phyloP scores from a whole-genome alignment of 2,888 invertebrate genomes.

The Agrochola circellaris region DNA sequence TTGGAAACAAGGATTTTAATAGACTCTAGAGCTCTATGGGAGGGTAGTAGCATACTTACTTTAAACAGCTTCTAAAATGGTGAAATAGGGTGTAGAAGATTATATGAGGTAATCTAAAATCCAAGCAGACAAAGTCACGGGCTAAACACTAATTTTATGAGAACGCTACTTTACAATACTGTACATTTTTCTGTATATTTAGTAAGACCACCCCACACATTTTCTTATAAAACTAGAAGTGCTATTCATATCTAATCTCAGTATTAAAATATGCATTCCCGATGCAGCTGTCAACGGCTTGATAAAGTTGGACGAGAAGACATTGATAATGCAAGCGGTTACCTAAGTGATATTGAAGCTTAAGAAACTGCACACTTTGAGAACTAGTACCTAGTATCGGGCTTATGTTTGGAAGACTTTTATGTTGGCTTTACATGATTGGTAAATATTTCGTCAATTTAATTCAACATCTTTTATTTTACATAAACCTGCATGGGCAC shows the following conservation, averaged over 20 bases:
- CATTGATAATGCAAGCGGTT: slow-evolving; percentile 49
- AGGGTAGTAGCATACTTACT: not conserved
- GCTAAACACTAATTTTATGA: too few relatives aligned
- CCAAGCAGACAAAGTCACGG: too few relatives aligned
- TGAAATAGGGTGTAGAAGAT: not conserved
- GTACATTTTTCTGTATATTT: not conserved
- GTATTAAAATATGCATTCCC: slow-evolving; percentile 25
- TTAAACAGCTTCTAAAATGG: not conserved
- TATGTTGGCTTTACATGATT: too few relatives aligned
- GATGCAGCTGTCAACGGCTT: slow-evolving; percentile 45
- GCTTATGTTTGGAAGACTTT: not conserved
- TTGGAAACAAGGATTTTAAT: not conserved
- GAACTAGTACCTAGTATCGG: not conserved
- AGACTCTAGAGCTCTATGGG: not conserved
- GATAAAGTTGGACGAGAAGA: slow-evolving; percentile 48
- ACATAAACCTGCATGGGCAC: not conserved
- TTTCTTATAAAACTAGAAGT: not conserved
- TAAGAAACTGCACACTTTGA: slow-evolving; percentile 2
- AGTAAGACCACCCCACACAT: slow-evolving; percentile 26
- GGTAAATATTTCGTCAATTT: not conserved
- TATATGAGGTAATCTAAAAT: not conserved
- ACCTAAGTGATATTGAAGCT: slow-evolving; percentile 5
- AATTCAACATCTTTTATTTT: not conserved
- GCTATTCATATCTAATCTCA: slow-evolving; percentile 23
- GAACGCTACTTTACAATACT: too few relatives aligned